These are phyloP conservation scores for Cydia amplana DNA, from an alignment of 1,140 invertebrate species.

Conservation along the genomic window DNA sequence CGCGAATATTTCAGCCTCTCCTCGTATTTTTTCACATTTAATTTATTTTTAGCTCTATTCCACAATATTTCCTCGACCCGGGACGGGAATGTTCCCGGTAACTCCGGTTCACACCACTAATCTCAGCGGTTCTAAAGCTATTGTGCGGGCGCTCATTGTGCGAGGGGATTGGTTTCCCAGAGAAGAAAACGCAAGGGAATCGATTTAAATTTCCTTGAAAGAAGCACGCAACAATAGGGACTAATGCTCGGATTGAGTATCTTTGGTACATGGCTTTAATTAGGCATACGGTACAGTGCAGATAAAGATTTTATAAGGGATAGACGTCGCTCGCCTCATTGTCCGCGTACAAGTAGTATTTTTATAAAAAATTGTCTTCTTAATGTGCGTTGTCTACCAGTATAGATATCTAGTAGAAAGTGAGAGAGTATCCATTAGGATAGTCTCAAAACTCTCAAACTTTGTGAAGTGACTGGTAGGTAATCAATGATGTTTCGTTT, in stretches of 20 bases:
- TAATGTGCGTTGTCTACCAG: no score
- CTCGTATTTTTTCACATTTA: no score
- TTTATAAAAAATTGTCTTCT: no score
- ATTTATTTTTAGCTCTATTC: no score
- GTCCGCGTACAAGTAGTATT: no score
- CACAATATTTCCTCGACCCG: not conserved
- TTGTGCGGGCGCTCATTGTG: conserved; percentile 69
- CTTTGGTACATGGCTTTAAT: conserved; percentile 27
- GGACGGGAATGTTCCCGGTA: not conserved
- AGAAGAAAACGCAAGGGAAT: conserved; percentile 70
- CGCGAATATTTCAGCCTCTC: no score
- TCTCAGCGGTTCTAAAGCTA: conserved; percentile 56
- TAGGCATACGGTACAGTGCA: not conserved
- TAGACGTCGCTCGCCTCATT: no score
- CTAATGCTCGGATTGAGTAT: conserved; percentile 62
- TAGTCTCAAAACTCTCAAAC: no score
- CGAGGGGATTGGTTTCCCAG: conserved; percentile 69
- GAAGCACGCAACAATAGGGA: conserved; percentile 65
- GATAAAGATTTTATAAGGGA: not conserved
- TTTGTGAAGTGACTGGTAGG: no score
- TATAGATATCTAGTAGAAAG: no score
- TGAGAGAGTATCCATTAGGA: no score
- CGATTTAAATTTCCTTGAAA: conserved; percentile 74
- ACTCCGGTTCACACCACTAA: not conserved
- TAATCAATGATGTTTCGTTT: no score